Evolutionary conservation across 2,113 vertebrate species (phyloP), one percentile per base, ranked within the genome.

Genomic region (Tautogolabrus adspersus): DNA sequence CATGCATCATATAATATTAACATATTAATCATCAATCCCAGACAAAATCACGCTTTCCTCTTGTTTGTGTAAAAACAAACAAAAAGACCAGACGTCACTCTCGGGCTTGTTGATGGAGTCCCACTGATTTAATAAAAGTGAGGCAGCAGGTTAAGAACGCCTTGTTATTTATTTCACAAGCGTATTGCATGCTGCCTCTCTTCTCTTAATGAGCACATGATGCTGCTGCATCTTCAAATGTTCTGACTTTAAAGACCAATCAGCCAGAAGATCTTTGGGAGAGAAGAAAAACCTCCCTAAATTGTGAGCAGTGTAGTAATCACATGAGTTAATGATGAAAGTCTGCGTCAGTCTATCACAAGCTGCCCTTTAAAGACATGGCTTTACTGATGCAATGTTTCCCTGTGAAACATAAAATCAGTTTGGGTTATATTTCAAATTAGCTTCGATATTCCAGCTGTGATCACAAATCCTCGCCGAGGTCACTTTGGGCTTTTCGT

Each of bases 281-380:
- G 30, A 6, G 30, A 34, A 34, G 3, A 34, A n/a, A 13, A 12
- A 47, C 8, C 21, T 54, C 13, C 1, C 12, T 15, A 16, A 44
- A 64, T 16, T 0, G 15, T 15, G 12, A 46, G 51, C 51, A 13
- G 9, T 57, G 23, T 12, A 12, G 13, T 57, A 47, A 65, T 22
- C 8, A 38, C 3, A 1, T 7, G 15, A 9, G 12, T 65, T 49
- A 23, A 62, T 77, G 26, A 70, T 64, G 49, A 77, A 78, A 78
- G 40, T 23, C 37, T 23, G 19, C 18, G 4, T 38, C 65, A 34
- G 47, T 49, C 44, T 16, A 46, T 46, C 15, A 15, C 9, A 3
- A 19, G 23, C 30, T 38, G 58, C 23, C 30, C 21, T 58, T n/a
- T 34, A 52, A 7, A 19, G 12, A 46, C n/a, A 37, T 34, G 2